phyloP scores from a whole-genome alignment of 2,888 invertebrate genomes.

The Morpho helenor region DNA sequence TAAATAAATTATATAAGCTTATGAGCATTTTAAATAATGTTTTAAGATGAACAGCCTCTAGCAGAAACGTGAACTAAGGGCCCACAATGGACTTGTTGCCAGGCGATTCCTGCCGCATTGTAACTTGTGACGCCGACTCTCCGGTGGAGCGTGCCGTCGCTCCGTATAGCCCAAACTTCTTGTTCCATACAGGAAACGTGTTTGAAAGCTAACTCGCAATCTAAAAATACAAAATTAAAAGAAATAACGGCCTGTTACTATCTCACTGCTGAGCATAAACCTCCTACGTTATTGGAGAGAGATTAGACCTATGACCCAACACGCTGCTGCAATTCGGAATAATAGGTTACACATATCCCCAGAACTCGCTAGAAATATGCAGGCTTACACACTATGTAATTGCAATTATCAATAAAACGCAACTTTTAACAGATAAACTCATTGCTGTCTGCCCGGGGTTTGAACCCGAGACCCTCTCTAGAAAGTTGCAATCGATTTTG shows the following conservation, averaged over 20 bases:
- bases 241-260: too few species aligned
- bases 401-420: too few species aligned
- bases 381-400: too few species aligned
- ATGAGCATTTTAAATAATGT: not conserved
- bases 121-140: conserved; percentile 86
- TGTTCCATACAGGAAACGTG: conserved; percentile 84
- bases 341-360: too few species aligned
- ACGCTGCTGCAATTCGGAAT: too few species aligned
- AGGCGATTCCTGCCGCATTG: conserved; percentile 87
- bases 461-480: too few species aligned
- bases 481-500: too few species aligned
- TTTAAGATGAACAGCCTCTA: conserved; percentile 41
- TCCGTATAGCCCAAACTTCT: conserved; percentile 88
- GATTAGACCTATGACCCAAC: too few species aligned
- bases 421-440: too few species aligned
- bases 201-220: conserved; percentile 79
- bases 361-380: too few species aligned
- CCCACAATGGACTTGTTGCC: conserved; percentile 84
- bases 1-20: not conserved
- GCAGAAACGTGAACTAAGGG: conserved; percentile 61
- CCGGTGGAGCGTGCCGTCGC: conserved; percentile 83
- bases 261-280: not conserved
- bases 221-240: conserved; percentile 35
- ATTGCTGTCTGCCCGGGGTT: too few species aligned
- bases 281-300: too few species aligned